Percentiles rank a stretch among this genome's conserved stretches.
phyloP scores from a whole-genome alignment of 2,888 invertebrate genomes.

The Acronicta psi region DNA sequence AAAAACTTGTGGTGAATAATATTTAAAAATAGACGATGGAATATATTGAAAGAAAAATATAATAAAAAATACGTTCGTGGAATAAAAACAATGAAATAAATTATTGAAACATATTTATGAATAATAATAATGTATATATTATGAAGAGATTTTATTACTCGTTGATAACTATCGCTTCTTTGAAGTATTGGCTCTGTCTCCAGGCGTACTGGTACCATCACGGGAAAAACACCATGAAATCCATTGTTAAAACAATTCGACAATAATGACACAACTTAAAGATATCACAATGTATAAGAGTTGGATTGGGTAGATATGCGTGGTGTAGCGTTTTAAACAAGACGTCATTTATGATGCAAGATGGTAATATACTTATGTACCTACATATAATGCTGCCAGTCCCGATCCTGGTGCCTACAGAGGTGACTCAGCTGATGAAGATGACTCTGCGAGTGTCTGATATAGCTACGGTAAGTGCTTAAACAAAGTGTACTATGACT shows the following conservation, averaged over 20 bases:
- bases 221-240: slow-evolving; percentile 81
- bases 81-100: slow-evolving; percentile 78
- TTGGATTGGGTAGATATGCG: slow-evolving; percentile 25
- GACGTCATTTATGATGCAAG: slow-evolving; percentile 7
- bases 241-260: slow-evolving; percentile 72
- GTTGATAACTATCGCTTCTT: slow-evolving; percentile 97
- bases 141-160: slow-evolving; percentile 92
- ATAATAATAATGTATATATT: slow-evolving; percentile 87
- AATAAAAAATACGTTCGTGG: slow-evolving; percentile 72
- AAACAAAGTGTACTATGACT: slow-evolving; percentile 8
- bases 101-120: slow-evolving; percentile 78
- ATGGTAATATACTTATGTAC: not conserved
- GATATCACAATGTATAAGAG: slow-evolving; percentile 42
- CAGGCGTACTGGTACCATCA: slow-evolving; percentile 93
- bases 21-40: slow-evolving; percentile 61
- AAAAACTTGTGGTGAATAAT: slow-evolving; percentile 68
- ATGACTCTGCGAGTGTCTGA: slow-evolving; percentile 6
- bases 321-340: slow-evolving; percentile 14
- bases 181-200: slow-evolving; percentile 99
- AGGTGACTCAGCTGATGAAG: slow-evolving; percentile 13
- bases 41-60: slow-evolving; percentile 58
- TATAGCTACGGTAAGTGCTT: slow-evolving; percentile 32
- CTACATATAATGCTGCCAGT: not conserved
- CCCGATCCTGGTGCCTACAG: slow-evolving; percentile 32
- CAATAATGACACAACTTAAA: slow-evolving; percentile 52